Evolutionary conservation across 92 coral and sea anemone species (phyloP).

Genomic region (Palythoa caribaeorum): DNA sequence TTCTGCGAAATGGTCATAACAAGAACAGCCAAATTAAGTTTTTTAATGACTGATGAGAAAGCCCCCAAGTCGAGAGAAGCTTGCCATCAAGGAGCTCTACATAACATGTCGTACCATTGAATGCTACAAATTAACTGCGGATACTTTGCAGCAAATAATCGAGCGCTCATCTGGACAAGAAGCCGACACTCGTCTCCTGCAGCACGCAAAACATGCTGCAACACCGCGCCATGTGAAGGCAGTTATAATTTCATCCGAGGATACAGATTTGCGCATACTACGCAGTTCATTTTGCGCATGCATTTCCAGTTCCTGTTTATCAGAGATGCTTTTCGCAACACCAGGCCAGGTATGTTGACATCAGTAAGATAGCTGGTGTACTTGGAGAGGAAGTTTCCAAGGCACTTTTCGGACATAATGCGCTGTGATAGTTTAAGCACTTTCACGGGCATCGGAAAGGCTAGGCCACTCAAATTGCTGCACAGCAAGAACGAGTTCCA

Average conservation of each 20-base stretch:
- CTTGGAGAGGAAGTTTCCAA: slow-evolving; percentile 22
- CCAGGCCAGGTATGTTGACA: not conserved
- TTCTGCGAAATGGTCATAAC: no score
- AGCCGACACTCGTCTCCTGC: not conserved
- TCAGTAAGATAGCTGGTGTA: not conserved
- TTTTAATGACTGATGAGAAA: no score
- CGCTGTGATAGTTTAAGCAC: not conserved
- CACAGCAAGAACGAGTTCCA: slow-evolving; percentile 19
- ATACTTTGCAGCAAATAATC: not conserved
- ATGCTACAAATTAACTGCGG: not conserved
- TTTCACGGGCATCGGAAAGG: slow-evolving; percentile 20
- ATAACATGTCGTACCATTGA: slow-evolving; percentile 17
- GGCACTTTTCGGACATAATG: slow-evolving; percentile 17
- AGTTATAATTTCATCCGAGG: slow-evolving; percentile 18
- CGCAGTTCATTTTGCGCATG: slow-evolving; percentile 21
- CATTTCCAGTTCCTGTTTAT: slow-evolving; percentile 21
- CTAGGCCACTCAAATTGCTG: not conserved
- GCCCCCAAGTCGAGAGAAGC: no score
- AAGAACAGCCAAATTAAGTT: no score
- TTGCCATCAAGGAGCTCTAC: not conserved
- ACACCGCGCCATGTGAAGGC: slow-evolving; percentile 24
- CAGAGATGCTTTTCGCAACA: slow-evolving; percentile 24
- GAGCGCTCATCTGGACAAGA: no score
- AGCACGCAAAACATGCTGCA: slow-evolving; percentile 20
- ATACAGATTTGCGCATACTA: not conserved